These are phyloP conservation scores for Eupithecia inturbata DNA, from an alignment of 2,888 invertebrate genomes.

Conservation along the genomic window DNA sequence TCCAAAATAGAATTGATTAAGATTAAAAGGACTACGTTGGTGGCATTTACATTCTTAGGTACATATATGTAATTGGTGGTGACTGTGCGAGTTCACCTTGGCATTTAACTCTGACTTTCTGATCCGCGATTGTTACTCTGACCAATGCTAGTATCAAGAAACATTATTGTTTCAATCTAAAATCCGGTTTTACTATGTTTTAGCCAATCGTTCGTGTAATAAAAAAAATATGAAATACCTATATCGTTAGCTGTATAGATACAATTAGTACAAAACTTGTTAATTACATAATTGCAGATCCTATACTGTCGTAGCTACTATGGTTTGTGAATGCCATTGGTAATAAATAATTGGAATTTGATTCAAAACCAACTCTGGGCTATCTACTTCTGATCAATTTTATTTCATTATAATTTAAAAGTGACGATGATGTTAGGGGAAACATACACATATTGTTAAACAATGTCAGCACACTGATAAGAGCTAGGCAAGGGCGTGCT, in stretches of 20 bases:
- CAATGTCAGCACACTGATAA: conserved; percentile 73
- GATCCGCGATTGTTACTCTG: conserved; percentile 54
- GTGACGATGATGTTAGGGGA: conserved; percentile 10
- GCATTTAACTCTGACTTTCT: conserved; percentile 69
- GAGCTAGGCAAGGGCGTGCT: conserved; percentile 1
- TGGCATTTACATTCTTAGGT: conserved; percentile 36
- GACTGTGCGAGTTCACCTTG: conserved; percentile 76
- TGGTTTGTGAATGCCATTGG: not conserved
- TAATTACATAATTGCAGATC: not conserved
- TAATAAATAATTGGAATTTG: not conserved
- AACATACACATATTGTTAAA: conserved; percentile 60
- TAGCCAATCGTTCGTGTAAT: not conserved
- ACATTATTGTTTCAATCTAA: conserved; percentile 2
- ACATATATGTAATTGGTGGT: conserved; percentile 56
- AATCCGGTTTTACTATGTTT: not conserved
- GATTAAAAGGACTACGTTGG: conserved; percentile 7
- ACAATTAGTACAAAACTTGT: not conserved
- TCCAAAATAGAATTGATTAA: not conserved
- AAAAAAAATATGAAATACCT: not conserved
- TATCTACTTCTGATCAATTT: conserved; percentile 8
- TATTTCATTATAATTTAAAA: conserved; percentile 3
- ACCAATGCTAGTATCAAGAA: conserved; percentile 41
- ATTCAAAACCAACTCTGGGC: not conserved
- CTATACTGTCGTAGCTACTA: not conserved
- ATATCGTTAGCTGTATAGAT: not conserved